Evolutionary conservation across 1,140 invertebrate species (phyloP).

Genomic region (Araneus ventricosus): DNA sequence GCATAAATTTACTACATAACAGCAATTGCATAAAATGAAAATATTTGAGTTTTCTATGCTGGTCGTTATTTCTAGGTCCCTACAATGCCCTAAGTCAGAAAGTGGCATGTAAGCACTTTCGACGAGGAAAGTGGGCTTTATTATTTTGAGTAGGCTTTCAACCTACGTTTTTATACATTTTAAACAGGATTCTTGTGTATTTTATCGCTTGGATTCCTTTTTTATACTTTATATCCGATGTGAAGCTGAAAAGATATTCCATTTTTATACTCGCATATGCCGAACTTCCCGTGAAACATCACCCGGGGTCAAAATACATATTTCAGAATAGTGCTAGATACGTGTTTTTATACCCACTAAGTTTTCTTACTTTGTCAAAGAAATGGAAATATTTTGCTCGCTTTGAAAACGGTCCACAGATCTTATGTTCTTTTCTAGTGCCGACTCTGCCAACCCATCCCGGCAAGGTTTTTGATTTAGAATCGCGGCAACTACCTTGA

Average conservation of each 20-base stretch:
- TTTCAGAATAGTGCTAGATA: background rate
- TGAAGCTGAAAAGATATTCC: slow-evolving; percentile 39
- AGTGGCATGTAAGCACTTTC: slow-evolving; percentile 44
- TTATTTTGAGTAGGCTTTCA: background rate
- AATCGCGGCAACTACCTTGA: background rate
- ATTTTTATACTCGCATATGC: slow-evolving; percentile 35
- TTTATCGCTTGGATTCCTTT: background rate
- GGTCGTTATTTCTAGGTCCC: no score
- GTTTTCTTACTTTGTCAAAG: background rate
- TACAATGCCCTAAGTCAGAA: background rate
- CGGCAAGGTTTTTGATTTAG: background rate
- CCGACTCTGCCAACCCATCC: background rate
- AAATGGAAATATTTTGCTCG: slow-evolving; percentile 26
- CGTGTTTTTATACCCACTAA: background rate
- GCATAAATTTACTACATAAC: no score
- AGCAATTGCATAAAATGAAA: no score
- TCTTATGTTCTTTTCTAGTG: background rate
- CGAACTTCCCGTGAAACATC: no score
- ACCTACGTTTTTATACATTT: background rate
- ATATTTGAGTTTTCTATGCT: no score
- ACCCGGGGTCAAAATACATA: background rate
- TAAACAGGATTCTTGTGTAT: background rate
- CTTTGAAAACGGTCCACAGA: background rate
- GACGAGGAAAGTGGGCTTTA: background rate
- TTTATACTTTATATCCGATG: background rate